Evolutionary conservation across 2,113 vertebrate species (phyloP).

Genomic region (Orientallactaga bullata): DNA sequence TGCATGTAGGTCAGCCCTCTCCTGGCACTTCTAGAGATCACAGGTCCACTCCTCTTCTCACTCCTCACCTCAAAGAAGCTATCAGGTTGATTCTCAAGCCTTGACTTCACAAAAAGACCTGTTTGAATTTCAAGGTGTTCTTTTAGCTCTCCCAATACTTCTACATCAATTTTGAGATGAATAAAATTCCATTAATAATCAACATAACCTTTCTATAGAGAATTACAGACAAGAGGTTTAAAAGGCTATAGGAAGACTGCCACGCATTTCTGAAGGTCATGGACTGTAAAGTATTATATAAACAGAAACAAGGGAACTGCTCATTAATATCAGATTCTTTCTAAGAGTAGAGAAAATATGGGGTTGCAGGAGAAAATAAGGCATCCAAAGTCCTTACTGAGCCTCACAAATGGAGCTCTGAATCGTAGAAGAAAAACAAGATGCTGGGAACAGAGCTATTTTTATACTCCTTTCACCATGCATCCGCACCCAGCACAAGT

Average conservation of each 20-base stretch:
- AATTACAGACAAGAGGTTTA: constrained; percentile 1
- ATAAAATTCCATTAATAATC: constrained; percentile 33
- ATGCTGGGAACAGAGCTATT: constrained; percentile 50
- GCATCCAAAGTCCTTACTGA: constrained; percentile 9
- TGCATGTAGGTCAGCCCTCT: constrained; percentile 73
- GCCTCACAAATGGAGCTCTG: neutral
- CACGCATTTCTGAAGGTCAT: constrained; percentile 2
- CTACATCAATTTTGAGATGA: neutral
- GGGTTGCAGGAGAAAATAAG: constrained; percentile 28
- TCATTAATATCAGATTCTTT: neutral
- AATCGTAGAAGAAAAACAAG: constrained; percentile 2
- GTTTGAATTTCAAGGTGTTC: constrained; percentile 54
- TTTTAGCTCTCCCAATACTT: neutral
- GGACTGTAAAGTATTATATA: neutral
- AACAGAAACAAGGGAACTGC: constrained; percentile 5
- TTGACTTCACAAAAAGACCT: constrained; percentile 27
- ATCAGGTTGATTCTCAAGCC: constrained; percentile 39
- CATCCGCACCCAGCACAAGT: neutral
- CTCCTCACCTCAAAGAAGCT: constrained; percentile 13
- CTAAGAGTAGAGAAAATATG: constrained; percentile 13
- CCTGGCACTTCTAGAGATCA: constrained; percentile 20
- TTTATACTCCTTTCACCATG: constrained; percentile 14
- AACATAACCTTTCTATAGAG: constrained; percentile 9
- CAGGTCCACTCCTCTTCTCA: neutral
- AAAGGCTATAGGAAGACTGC: neutral